Conservation (phyloP, 92 coral and sea anemone genomes). For the Galaxea fascicularis region DNA sequence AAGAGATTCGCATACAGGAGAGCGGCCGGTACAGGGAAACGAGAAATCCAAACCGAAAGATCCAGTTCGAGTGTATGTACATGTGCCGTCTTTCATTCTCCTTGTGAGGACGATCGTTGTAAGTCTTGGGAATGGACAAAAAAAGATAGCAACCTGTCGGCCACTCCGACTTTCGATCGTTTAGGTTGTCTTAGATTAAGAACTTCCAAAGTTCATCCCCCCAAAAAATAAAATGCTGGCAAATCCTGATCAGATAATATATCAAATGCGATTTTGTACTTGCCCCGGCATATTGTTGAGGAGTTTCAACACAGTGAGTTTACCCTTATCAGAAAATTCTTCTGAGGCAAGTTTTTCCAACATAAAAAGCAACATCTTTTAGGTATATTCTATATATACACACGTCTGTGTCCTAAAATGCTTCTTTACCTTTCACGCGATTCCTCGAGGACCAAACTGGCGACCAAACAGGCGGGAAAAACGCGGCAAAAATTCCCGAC, state of each 20-base stretch:
- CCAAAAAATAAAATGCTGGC: conserved; percentile 26
- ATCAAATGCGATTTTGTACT: neutral
- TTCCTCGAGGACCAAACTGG: conserved; percentile 7
- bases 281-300: too few relatives aligned
- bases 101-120: neutral
- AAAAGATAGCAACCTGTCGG: conserved; percentile 24
- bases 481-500: too few relatives aligned
- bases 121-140: conserved; percentile 8
- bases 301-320: too few relatives aligned
- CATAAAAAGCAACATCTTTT: too few relatives aligned
- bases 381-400: too few relatives aligned
- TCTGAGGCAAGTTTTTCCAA: too few relatives aligned
- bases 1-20: too few relatives aligned
- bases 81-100: neutral
- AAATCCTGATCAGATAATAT: conserved; percentile 20
- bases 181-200: conserved; percentile 24
- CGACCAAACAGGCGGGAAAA: too few relatives aligned
- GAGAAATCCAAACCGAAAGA: too few relatives aligned
- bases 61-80: neutral
- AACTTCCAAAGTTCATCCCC: conserved; percentile 34
- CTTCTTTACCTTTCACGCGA: conserved; percentile 22
- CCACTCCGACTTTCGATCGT: conserved; percentile 20
- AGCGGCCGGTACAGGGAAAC: too few relatives aligned
- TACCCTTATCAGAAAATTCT: too few relatives aligned
- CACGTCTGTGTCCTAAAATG: neutral